Evolutionary conservation across 2,888 invertebrate genomes (phyloP), one percentile per base, ranked within the genome.

Genomic region (Spodoptera littoralis): DNA sequence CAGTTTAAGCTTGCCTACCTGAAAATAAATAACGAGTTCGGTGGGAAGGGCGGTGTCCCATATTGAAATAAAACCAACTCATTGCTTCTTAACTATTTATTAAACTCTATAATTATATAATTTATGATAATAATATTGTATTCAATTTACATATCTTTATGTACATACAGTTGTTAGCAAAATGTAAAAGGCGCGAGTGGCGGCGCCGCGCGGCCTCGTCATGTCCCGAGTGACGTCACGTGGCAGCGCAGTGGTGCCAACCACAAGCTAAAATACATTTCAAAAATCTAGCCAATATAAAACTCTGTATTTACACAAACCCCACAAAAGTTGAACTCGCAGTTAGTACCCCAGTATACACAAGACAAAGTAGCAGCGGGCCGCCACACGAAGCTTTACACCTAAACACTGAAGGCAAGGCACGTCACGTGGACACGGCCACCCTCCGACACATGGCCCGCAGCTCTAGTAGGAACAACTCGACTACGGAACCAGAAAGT

Each of bases 141-240:
- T 91, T 92, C 90, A 91, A 92, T 93, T 93, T 92, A 93, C 90
- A 92, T 91, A 89, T 86, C 80, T 88, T 89, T 93, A 93, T 93
- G 88, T 93, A 93, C 92, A 93, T 90, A 90, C 88, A 89, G 89
- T 93, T 36, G 8, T 36, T 36, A 93, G 92, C 92, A 93, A 93
- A 89, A 90, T 90, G 90, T 92, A 93, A 89, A 93, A 90, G 88
- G 65, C 65, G 70, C 70, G 66, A 60, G 73, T 60, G 70, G 42
- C 22, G 53, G 49, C 64, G 57, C 58, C 18, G 60, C 65, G 55
- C 52, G 22, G 58, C 42, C 44, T 48, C 45, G 0, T 4, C 3
- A 11, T 9, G 36, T 8, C 13, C 8, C 11, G 22, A 1, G 60
- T 61, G 62, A 52, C 51, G 62, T 62, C 62, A 62, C 42, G n/a